Evolutionary conservation across 2,888 invertebrate genomes (phyloP), one percentile per base, ranked within the genome.

Genomic region (Melolontha melolontha): DNA sequence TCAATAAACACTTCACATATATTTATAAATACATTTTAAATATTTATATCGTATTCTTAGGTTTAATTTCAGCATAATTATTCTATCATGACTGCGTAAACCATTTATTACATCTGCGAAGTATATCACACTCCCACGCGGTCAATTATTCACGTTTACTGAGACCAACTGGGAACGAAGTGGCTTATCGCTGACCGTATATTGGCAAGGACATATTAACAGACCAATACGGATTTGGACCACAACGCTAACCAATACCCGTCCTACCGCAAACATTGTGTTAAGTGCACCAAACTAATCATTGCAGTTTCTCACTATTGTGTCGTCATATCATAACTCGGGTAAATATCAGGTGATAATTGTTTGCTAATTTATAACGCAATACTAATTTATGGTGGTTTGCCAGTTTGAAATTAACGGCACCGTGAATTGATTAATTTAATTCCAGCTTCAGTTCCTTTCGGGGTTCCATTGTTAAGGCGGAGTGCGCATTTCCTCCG

Each of bases 201-300:
- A 62, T 66, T 52, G 47, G 42, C 41, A 51, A 59, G 42, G 41
- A 40, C 41, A 69, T 54, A 59, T 66, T 62, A 68, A 66, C 66
- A 64, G 68, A 44, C 55, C 68, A 68, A 68, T 57, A 64, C 55
- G 40, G 51, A 66, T 65, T 57, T 64, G 57, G 57, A 70, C 71
- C 71, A 55, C 68, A 71, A 55, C 44, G 68, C 65, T 69, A 65
- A 70, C 71, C 69, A 67, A 68, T 68, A 64, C 41, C 42, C 59
- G 40, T 47, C 16, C 22, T 14, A 44, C 62, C 65, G 69, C 66
- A 66, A 69, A 69, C 59, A 54, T 52, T 40, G 59, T 51, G 65
- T 55, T 63, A 68, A 68, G 68, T 55, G 68, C 44, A 39, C 27
- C 51, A 51, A 64, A 57, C 64, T 69, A 66, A 69, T 62, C 66